phyloP scores from a whole-genome alignment of 2,888 invertebrate species.

The Chymomyza fuscimana region DNA sequence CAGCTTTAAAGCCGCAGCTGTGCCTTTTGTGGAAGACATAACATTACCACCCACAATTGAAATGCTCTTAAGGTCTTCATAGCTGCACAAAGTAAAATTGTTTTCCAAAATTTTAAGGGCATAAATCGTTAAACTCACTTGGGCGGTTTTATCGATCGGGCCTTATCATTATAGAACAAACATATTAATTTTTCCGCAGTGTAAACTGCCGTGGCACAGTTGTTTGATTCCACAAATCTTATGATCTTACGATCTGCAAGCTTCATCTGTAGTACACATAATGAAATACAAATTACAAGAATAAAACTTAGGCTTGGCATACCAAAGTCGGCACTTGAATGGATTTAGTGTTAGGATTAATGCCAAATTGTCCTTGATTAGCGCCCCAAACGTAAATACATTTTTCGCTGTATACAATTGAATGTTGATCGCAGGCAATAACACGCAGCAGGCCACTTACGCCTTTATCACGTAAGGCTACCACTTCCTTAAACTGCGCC shows the following conservation, averaged over 20 bases:
- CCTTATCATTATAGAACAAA: constrained; percentile 73
- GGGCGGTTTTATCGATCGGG: constrained; percentile 72
- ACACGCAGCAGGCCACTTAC: constrained; percentile 81
- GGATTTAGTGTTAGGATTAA: constrained; percentile 51
- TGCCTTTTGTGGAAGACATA: constrained; percentile 66
- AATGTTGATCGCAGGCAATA: constrained; percentile 86
- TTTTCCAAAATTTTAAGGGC: background rate
- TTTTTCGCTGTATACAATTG: constrained; percentile 84
- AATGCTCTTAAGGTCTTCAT: constrained; percentile 75
- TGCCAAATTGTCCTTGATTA: constrained; percentile 90
- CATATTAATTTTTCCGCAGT: constrained; percentile 67
- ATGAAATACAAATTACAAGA: background rate
- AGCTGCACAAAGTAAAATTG: constrained; percentile 49
- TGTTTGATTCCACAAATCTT: constrained; percentile 78
- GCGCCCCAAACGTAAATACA: constrained; percentile 89
- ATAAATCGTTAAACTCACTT: constrained; percentile 60
- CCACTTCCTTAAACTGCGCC: constrained; percentile 74
- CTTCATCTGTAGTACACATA: constrained; percentile 51
- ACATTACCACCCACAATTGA: constrained; percentile 71
- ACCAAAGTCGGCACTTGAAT: constrained; percentile 71
- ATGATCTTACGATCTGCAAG: constrained; percentile 64
- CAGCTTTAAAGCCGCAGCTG: constrained; percentile 71
- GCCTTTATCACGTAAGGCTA: constrained; percentile 76
- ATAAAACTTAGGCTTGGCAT: constrained; percentile 20
- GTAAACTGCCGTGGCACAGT: constrained; percentile 75